phyloP scores from a whole-genome alignment of 1,140 invertebrate genomes.

The Drosophila busckii region DNA sequence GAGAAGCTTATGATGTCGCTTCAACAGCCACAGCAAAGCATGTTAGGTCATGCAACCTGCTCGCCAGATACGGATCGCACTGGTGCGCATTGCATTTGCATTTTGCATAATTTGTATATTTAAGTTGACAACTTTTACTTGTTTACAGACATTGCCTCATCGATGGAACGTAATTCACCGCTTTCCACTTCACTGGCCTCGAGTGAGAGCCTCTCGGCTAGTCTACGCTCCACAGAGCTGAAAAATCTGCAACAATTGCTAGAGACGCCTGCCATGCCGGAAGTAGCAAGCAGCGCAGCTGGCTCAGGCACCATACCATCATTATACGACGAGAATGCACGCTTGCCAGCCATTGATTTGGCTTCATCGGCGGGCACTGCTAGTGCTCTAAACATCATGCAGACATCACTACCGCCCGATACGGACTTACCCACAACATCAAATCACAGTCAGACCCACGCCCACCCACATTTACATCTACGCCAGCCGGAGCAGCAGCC shows the following conservation, averaged over 20 bases:
- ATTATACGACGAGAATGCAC: slow-evolving; percentile 42
- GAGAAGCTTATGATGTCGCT: slow-evolving; percentile 83
- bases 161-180: slow-evolving; percentile 80
- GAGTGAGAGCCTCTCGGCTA: slow-evolving; percentile 80
- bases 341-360: slow-evolving; percentile 55
- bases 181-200: slow-evolving; percentile 81
- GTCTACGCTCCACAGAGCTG: slow-evolving; percentile 78
- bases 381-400: slow-evolving; percentile 59
- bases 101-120: not conserved
- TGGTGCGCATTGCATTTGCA: slow-evolving; percentile 22
- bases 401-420: slow-evolving; percentile 27
- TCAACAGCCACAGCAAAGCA: slow-evolving; percentile 80
- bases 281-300: slow-evolving; percentile 28
- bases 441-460: slow-evolving; percentile 47
- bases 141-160: slow-evolving; percentile 79
- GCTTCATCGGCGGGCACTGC: slow-evolving; percentile 64
- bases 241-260: slow-evolving; percentile 79
- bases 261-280: slow-evolving; percentile 56
- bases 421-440: slow-evolving; percentile 52
- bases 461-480: slow-evolving; percentile 61
- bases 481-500: slow-evolving; percentile 42
- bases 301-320: not conserved
- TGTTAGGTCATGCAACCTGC: slow-evolving; percentile 50
- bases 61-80: slow-evolving; percentile 77
- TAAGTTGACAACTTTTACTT: not conserved